Conservation (phyloP, 2,888 invertebrate species). For the Isotomurus palustris region DNA sequence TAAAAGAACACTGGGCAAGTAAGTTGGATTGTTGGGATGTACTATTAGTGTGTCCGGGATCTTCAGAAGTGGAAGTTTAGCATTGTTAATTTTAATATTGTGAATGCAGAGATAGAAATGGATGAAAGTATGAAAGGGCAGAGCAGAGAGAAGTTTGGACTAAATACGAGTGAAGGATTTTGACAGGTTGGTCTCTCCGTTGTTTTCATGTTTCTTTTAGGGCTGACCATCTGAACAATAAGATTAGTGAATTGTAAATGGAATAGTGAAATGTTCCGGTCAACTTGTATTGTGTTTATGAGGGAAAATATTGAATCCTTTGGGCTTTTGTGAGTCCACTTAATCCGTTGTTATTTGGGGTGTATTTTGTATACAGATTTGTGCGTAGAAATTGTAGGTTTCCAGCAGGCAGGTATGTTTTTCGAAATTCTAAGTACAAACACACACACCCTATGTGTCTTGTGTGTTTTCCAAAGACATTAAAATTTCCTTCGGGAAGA, state of each 20-base stretch:
- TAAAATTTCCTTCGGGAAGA: not conserved
- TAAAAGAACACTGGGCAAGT: slow-evolving; percentile 1
- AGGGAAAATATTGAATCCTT: not conserved
- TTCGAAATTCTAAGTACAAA: too few species aligned
- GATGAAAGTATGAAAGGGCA: not conserved
- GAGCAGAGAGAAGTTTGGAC: not conserved
- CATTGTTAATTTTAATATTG: not conserved
- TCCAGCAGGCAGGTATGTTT: too few species aligned
- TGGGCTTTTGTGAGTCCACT: not conserved
- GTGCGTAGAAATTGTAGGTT: too few species aligned
- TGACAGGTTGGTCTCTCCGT: slow-evolving; percentile 7
- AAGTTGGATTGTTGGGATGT: too few species aligned
- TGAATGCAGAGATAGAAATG: not conserved
- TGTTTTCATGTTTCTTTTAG: slow-evolving; percentile 12
- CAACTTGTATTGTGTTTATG: not conserved
- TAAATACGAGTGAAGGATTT: slow-evolving; percentile 1
- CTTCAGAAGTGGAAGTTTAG: too few species aligned
- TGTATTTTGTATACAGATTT: not conserved
- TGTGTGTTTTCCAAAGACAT: too few species aligned
- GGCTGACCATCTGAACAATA: too few species aligned
- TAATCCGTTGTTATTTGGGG: not conserved
- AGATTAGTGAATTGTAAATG: not conserved
- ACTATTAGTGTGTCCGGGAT: too few species aligned
- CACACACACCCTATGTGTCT: too few species aligned
- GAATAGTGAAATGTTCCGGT: not conserved